Conservation (phyloP, 2,888 invertebrate genomes). For the Pimpla rufipes region DNA sequence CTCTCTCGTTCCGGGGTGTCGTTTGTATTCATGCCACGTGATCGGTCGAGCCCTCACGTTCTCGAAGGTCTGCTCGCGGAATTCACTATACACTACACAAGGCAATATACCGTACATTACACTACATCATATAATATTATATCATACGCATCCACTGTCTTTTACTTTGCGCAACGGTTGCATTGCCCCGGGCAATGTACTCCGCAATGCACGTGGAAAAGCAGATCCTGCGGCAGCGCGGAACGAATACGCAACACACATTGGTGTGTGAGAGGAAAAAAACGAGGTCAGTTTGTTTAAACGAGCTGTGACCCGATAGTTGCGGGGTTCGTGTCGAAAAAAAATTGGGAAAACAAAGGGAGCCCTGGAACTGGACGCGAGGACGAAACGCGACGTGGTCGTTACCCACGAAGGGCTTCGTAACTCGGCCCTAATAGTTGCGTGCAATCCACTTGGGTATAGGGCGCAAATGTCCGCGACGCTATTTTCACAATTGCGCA, state of each 20-base stretch:
- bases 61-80: conserved; percentile 19
- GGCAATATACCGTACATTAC: conserved; percentile 22
- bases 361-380: not conserved
- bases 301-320: not conserved
- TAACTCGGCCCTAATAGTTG: not conserved
- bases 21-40: conserved; percentile 64
- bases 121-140: conserved; percentile 19
- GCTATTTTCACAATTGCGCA: conserved; percentile 3
- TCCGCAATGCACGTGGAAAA: conserved; percentile 19
- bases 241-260: conserved; percentile 37
- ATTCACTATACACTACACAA: conserved; percentile 12
- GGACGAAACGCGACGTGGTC: conserved; percentile 14
- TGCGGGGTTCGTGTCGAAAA: conserved; percentile 21
- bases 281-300: conserved; percentile 15
- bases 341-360: conserved; percentile 42
- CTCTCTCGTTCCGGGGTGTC: not conserved
- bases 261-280: not conserved
- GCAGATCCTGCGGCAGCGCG: not conserved
- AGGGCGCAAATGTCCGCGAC: not conserved
- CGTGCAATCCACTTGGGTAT: not conserved
- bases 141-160: conserved; percentile 6
- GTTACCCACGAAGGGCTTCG: conserved; percentile 18
- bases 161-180: conserved; percentile 17
- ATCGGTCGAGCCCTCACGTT: conserved; percentile 42
- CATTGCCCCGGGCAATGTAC: conserved; percentile 32